Evolutionary conservation across 2,113 vertebrate genomes (phyloP).

Genomic region (Phaethornis superciliosus): DNA sequence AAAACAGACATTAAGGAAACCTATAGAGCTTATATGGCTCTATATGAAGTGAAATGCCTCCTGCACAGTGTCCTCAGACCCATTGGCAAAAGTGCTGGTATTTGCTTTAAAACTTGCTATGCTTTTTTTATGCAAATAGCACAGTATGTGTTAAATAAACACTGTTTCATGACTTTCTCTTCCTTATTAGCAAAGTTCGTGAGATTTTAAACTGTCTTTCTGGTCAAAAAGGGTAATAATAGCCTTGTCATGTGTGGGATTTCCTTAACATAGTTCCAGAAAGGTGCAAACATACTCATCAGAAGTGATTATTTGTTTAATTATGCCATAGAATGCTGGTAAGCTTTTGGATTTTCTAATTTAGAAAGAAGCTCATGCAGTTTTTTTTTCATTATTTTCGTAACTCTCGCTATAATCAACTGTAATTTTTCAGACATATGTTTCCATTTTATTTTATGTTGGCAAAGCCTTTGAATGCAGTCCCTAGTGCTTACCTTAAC

Average conservation of each 20-base stretch:
- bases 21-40: not conserved
- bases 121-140: not conserved
- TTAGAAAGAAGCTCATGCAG: not conserved
- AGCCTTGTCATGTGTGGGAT: constrained; percentile 7
- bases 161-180: not conserved
- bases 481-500: constrained; percentile 60
- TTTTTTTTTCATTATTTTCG: constrained; percentile 60
- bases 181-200: constrained; percentile 4
- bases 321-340: constrained; percentile 46
- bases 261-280: not conserved
- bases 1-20: not conserved
- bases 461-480: constrained; percentile 56
- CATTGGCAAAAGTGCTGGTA: not conserved
- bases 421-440: constrained; percentile 64
- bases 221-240: constrained; percentile 14
- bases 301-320: constrained; percentile 59
- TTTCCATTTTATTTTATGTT: constrained; percentile 65
- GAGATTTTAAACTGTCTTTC: constrained; percentile 23
- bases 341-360: constrained; percentile 62
- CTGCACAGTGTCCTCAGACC: not conserved
- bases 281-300: constrained; percentile 10
- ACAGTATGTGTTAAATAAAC: not conserved
- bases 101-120: not conserved
- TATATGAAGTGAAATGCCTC: not conserved
- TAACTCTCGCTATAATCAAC: constrained; percentile 49